A percentile compares a stretch with the other conserved stretches of the same genome.
phyloP scores from a whole-genome alignment of 2,888 invertebrate genomes.

The Siphonodentalium dalli region DNA sequence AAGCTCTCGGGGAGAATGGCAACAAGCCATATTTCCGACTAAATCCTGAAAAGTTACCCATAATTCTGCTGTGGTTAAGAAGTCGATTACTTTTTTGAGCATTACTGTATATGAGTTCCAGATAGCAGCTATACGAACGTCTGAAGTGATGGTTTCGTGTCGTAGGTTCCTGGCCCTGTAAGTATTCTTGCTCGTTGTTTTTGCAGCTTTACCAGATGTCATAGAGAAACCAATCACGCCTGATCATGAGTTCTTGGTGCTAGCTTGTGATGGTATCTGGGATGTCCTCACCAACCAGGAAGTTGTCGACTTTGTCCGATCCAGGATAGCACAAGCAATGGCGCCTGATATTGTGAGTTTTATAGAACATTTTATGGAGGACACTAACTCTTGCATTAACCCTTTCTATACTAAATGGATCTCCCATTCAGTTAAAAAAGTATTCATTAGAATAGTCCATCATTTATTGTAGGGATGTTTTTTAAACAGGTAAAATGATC shows the following conservation, averaged over 20 bases:
- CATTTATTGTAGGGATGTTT: no score
- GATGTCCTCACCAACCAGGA: constrained; percentile 96
- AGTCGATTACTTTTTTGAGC: no score
- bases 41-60: no score
- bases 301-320: constrained; percentile 88
- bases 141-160: neutral
- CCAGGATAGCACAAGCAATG: constrained; percentile 80
- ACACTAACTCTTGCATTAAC: neutral
- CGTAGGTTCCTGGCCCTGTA: neutral
- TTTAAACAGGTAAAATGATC: no score
- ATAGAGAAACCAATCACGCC: constrained; percentile 79
- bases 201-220: constrained; percentile 89
- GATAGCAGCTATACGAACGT: no score
- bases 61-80: no score
- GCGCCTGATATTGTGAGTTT: constrained; percentile 80
- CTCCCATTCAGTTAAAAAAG: no score
- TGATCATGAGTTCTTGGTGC: constrained; percentile 95
- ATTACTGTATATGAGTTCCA: no score
- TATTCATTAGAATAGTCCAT: no score
- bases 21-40: no score
- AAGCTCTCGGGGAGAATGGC: no score
- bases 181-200: no score
- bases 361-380: neutral
- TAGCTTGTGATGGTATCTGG: constrained; percentile 99
- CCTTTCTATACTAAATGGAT: neutral